phyloP scores from a whole-genome alignment of 2,888 invertebrate species.

The Zygogramma bicolorata region DNA sequence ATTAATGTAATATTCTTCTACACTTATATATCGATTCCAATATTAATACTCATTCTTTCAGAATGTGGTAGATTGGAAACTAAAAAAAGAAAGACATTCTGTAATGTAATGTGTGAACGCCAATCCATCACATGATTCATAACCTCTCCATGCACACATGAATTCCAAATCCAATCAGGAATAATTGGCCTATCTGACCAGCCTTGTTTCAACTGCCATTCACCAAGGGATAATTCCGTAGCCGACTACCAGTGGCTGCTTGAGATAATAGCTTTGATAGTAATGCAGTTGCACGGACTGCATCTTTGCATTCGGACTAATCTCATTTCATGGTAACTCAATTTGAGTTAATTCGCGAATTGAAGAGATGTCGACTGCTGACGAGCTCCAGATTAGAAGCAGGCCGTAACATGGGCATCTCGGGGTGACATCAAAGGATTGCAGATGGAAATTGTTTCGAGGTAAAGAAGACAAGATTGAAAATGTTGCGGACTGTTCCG shows the following conservation, averaged over 20 bases:
- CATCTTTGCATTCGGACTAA: constrained; percentile 34
- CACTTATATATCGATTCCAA: too few species aligned
- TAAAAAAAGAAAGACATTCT: too few species aligned
- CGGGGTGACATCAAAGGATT: constrained; percentile 11
- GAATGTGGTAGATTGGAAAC: too few species aligned
- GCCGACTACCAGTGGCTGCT: not conserved
- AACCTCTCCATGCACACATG: too few species aligned
- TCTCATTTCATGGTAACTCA: constrained; percentile 30
- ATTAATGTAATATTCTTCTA: too few species aligned
- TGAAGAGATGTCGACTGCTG: constrained; percentile 28
- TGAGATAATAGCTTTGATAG: constrained; percentile 28
- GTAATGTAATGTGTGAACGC: too few species aligned
- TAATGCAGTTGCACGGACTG: constrained; percentile 29
- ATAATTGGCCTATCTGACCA: not conserved
- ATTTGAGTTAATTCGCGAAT: constrained; percentile 35
- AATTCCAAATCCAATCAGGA: not conserved
- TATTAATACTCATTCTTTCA: too few species aligned
- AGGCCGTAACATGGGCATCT: constrained; percentile 6
- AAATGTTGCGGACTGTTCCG: not conserved
- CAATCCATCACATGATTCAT: too few species aligned
- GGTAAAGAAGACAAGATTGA: not conserved
- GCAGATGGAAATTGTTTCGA: not conserved
- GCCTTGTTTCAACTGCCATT: not conserved
- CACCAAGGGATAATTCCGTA: not conserved
- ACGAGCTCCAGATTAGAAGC: constrained; percentile 28